Percentiles rank a stretch among this genome's conserved stretches.
These are phyloP conservation scores for Adelosebastes latens DNA, from an alignment of 2,797 vertebrate genomes.

Conservation along the genomic window DNA sequence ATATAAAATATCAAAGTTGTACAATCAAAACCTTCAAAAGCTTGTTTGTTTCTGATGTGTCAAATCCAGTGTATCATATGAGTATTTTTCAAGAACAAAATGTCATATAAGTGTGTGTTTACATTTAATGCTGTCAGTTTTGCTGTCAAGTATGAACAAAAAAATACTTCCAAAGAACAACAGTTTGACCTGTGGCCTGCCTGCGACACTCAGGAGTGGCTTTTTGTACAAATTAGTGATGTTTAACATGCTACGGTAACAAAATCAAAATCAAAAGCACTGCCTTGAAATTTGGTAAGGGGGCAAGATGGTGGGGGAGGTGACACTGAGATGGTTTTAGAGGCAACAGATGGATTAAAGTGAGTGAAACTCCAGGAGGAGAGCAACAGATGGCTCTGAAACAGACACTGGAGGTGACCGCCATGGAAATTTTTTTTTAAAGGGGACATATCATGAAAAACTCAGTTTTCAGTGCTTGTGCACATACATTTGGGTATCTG, in stretches of 20 bases:
- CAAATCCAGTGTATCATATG: constrained; percentile 53
- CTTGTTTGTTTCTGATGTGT: constrained; percentile 48
- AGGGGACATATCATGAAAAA: not conserved
- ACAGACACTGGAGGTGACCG: constrained; percentile 51
- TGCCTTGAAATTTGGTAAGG: constrained; percentile 41
- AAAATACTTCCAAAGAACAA: not conserved
- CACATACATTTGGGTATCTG: not conserved
- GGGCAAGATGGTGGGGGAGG: constrained; percentile 34
- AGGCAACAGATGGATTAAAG: constrained; percentile 69
- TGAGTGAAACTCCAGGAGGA: constrained; percentile 50
- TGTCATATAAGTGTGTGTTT: constrained; percentile 39
- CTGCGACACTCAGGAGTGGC: not conserved
- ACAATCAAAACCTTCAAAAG: constrained; percentile 32
- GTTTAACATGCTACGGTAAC: constrained; percentile 20
- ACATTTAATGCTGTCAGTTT: constrained; percentile 36
- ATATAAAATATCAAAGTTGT: constrained; percentile 42
- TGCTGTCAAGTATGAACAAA: constrained; percentile 8
- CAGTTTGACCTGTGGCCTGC: constrained; percentile 4
- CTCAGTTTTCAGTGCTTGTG: not conserved
- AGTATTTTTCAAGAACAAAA: constrained; percentile 67
- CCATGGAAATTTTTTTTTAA: not conserved
- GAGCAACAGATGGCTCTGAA: constrained; percentile 73
- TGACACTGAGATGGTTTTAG: constrained; percentile 33
- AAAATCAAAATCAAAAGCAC: constrained; percentile 47
- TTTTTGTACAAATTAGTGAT: constrained; percentile 18